Percentiles rank a stretch among this genome's conserved stretches.
Evolutionary conservation across 2,113 vertebrate species (phyloP).

Genomic region (Elephantulus edwardii): DNA sequence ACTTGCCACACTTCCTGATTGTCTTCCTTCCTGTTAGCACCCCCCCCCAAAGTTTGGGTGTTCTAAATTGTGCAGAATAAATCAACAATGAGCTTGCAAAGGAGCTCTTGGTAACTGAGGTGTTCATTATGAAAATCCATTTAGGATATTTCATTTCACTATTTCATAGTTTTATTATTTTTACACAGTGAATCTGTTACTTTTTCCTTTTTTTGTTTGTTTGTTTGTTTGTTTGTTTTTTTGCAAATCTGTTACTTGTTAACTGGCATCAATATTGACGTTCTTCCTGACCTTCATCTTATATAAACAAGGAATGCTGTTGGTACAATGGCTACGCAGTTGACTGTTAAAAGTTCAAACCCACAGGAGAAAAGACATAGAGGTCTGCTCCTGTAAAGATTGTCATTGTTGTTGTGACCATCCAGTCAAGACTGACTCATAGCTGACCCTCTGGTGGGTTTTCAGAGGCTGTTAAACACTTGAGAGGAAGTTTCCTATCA

Average conservation of each 20-base stretch:
- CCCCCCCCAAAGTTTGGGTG: not conserved
- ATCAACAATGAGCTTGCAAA: not conserved
- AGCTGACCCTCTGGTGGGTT: too few relatives aligned
- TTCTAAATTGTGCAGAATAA: not conserved
- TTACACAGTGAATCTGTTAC: not conserved
- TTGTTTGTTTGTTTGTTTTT: too few relatives aligned
- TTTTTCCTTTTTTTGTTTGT: too few relatives aligned
- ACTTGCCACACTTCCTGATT: not conserved
- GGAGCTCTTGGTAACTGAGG: not conserved
- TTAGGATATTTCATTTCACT: not conserved
- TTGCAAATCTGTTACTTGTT: not conserved
- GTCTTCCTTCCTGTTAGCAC: not conserved
- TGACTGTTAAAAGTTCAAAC: too few relatives aligned
- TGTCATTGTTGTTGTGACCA: too few relatives aligned
- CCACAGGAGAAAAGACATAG: too few relatives aligned
- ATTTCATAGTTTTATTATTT: not conserved
- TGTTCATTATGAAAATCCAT: not conserved
- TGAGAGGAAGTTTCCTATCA: too few relatives aligned
- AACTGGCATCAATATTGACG: not conserved
- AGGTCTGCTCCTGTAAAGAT: too few relatives aligned
- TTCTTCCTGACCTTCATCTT: not conserved
- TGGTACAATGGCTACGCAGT: too few relatives aligned
- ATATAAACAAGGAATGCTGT: not conserved
- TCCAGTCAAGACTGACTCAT: too few relatives aligned
- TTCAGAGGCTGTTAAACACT: too few relatives aligned